Evolutionary conservation across 2,113 vertebrate genomes (phyloP).

Genomic region (Xerus inauris): DNA sequence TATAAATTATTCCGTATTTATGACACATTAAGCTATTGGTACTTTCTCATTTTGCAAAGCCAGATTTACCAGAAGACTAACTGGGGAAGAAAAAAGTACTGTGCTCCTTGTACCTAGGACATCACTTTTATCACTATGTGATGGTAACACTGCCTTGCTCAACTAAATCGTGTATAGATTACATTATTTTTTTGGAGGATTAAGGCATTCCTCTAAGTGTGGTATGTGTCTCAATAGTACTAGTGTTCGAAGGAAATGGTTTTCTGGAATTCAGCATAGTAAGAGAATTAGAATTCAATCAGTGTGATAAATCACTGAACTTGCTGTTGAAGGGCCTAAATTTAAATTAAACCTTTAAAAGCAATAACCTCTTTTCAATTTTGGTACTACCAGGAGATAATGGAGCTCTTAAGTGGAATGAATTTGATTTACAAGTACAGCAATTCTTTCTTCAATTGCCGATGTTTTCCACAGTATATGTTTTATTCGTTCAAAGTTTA

Average conservation of each 20-base stretch:
- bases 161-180: background rate
- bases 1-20: background rate
- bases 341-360: constrained; percentile 80
- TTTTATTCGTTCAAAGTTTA: constrained; percentile 68
- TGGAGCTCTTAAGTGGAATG: constrained; percentile 66
- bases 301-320: constrained; percentile 65
- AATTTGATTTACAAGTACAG: constrained; percentile 77
- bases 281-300: constrained; percentile 71
- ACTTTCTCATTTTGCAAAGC: background rate
- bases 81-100: background rate
- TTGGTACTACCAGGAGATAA: constrained; percentile 72
- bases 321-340: constrained; percentile 69
- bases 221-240: background rate
- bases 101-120: background rate
- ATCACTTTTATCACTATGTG: background rate
- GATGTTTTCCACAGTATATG: constrained; percentile 66
- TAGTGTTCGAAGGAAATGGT: constrained; percentile 66
- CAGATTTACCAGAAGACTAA: background rate
- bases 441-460: constrained; percentile 56
- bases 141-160: background rate
- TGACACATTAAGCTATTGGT: background rate
- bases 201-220: background rate
- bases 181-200: constrained; percentile 12
- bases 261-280: constrained; percentile 65
- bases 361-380: constrained; percentile 74